phyloP scores from a whole-genome alignment of 2,797 vertebrate genomes.

The Typhlichthys subterraneus region DNA sequence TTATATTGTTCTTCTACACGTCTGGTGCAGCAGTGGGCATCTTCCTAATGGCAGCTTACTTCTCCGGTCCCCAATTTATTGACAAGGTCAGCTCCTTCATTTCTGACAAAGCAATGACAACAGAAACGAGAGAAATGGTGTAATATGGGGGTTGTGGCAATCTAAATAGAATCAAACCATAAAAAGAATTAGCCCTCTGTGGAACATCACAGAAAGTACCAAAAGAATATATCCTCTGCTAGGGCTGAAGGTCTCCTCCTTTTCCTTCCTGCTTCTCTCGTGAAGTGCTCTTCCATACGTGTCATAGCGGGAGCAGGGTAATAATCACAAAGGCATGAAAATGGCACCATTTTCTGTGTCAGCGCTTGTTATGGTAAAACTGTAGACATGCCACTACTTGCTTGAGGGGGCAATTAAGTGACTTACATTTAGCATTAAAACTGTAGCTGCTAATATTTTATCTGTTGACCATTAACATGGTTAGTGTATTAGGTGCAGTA shows the following conservation, averaged over 20 bases:
- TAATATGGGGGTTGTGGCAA: constrained; percentile 21
- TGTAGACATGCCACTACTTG: constrained; percentile 24
- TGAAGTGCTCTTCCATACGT: constrained; percentile 46
- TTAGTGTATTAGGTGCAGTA: constrained; percentile 45
- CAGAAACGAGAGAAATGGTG: constrained; percentile 13
- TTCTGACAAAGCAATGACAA: constrained; percentile 29
- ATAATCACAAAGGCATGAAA: constrained; percentile 34
- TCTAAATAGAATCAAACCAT: constrained; percentile 59
- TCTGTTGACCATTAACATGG: constrained; percentile 42
- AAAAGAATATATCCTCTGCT: constrained; percentile 60
- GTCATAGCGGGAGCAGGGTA: constrained; percentile 39
- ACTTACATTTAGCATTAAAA: constrained; percentile 34
- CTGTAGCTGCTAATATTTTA: constrained; percentile 42
- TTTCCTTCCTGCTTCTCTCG: constrained; percentile 44
- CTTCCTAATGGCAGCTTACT: constrained; percentile 25
- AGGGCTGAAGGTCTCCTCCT: constrained; percentile 46
- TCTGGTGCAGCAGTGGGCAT: constrained; percentile 14
- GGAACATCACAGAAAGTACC: constrained; percentile 57
- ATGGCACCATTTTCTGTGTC: constrained; percentile 50
- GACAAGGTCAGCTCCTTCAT: constrained; percentile 22
- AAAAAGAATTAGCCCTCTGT: constrained; percentile 55
- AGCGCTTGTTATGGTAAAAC: constrained; percentile 43
- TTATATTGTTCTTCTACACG: constrained; percentile 36
- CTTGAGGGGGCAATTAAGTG: constrained; percentile 30
- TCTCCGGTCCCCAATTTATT: constrained; percentile 35